Evolutionary conservation across 2,113 vertebrate species (phyloP).

Genomic region (Monopterus albus): DNA sequence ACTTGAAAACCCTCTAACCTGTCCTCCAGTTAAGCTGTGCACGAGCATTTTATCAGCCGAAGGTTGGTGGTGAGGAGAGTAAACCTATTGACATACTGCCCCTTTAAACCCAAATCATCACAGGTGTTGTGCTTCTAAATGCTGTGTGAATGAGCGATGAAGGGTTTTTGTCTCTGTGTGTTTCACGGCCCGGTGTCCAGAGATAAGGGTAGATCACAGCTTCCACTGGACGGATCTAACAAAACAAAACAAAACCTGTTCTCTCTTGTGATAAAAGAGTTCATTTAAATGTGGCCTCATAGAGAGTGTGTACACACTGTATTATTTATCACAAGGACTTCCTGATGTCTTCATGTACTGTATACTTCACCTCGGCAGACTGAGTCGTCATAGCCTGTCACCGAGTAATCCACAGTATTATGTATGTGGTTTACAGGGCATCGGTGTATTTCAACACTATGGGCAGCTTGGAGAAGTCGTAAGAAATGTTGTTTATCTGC

Average conservation of each 20-base stretch:
- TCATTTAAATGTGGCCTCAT: constrained; percentile 30
- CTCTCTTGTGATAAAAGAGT: constrained; percentile 24
- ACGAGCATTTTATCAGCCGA: too few relatives aligned
- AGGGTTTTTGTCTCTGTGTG: too few relatives aligned
- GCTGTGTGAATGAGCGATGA: too few relatives aligned
- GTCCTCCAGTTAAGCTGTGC: too few relatives aligned
- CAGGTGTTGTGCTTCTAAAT: neutral
- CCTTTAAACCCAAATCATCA: neutral
- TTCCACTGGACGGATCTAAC: constrained; percentile 63
- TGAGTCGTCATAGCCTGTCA: neutral
- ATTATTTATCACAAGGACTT: constrained; percentile 47
- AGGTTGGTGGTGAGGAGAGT: too few relatives aligned
- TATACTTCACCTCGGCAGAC: constrained; percentile 8
- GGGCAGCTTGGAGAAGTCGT: neutral
- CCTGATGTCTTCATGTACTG: constrained; percentile 22
- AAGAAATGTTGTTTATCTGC: neutral
- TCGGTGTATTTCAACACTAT: constrained; percentile 19
- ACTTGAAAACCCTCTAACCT: too few relatives aligned
- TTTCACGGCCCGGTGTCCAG: constrained; percentile 33
- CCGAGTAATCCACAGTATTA: neutral
- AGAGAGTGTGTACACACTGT: constrained; percentile 42
- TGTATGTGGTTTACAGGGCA: too few relatives aligned
- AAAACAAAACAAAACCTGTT: constrained; percentile 69
- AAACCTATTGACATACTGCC: neutral
- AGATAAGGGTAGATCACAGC: neutral